phyloP scores from a whole-genome alignment of 2,797 vertebrate species.

The Heliangelus exortis region DNA sequence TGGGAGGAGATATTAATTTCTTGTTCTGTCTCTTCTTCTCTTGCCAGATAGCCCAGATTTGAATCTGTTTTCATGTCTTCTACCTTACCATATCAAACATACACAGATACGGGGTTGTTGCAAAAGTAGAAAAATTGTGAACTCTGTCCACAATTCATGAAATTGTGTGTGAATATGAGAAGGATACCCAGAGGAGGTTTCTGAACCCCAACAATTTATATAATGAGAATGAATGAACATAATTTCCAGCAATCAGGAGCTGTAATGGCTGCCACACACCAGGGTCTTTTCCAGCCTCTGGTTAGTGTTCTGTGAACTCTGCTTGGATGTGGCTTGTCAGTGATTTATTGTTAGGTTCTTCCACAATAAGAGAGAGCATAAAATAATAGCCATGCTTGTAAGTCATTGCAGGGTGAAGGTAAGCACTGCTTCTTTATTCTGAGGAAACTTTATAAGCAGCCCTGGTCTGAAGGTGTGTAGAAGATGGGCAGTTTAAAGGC shows the following conservation, averaged over 20 bases:
- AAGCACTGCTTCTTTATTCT: neutral
- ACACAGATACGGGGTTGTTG: neutral
- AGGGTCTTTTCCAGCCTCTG: neutral
- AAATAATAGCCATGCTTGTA: neutral
- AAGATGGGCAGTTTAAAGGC: neutral
- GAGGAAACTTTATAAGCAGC: neutral
- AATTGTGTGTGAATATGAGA: too few species aligned
- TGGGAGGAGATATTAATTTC: neutral
- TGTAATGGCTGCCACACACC: neutral
- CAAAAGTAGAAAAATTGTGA: neutral
- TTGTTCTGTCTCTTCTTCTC: neutral
- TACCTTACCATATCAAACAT: neutral
- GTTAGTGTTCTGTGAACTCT: neutral
- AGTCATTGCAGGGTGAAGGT: neutral
- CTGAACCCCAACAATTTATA: neutral
- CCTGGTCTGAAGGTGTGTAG: accelerated
- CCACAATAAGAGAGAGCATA: neutral
- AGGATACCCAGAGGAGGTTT: neutral
- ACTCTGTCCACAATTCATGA: neutral
- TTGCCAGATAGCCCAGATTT: neutral
- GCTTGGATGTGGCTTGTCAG: neutral
- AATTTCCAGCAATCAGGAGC: too few species aligned
- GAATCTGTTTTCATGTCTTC: accelerated
- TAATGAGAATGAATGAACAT: neutral
- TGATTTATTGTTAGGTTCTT: neutral